Evolutionary conservation across 1,140 invertebrate genomes (phyloP).

Genomic region (Drosophila miranda): DNA sequence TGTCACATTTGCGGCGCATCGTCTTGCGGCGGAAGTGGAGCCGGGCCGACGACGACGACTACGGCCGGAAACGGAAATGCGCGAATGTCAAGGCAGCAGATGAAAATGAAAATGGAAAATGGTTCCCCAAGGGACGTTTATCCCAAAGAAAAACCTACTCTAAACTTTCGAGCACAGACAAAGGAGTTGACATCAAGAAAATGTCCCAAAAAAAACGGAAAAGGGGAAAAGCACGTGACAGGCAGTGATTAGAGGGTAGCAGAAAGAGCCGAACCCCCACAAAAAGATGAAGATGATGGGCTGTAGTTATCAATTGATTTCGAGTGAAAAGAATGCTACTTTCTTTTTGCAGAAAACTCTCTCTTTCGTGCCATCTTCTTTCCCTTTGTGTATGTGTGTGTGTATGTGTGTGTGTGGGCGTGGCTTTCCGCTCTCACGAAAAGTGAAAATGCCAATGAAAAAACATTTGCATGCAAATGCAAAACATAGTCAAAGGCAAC

Average conservation of each 20-base stretch:
- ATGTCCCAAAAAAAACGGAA: no score
- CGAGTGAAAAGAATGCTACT: background rate
- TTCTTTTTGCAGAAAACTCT: conserved; percentile 10
- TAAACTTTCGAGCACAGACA: conserved; percentile 10
- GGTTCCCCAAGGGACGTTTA: conserved; percentile 62
- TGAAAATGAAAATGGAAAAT: conserved; percentile 62
- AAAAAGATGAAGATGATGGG: conserved; percentile 13
- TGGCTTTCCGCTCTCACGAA: conserved; percentile 2
- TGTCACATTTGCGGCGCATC: conserved; percentile 35
- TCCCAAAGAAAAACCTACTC: conserved; percentile 34
- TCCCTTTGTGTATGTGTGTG: background rate
- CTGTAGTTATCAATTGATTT: conserved; percentile 35
- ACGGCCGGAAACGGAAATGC: conserved; percentile 71
- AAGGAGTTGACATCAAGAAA: background rate
- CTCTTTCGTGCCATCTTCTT: background rate
- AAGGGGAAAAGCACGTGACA: no score
- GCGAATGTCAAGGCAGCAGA: conserved; percentile 63
- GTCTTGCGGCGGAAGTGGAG: conserved; percentile 55
- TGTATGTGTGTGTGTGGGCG: background rate
- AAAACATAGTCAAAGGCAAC: conserved; percentile 54
- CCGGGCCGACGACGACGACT: conserved; percentile 8
- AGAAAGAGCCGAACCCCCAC: background rate
- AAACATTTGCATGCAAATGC: conserved; percentile 77
- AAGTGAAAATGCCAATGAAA: conserved; percentile 47
- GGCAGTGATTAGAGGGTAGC: no score